Conservation (phyloP, 2,113 vertebrate species). For the Brachionichthys hirsutus region DNA sequence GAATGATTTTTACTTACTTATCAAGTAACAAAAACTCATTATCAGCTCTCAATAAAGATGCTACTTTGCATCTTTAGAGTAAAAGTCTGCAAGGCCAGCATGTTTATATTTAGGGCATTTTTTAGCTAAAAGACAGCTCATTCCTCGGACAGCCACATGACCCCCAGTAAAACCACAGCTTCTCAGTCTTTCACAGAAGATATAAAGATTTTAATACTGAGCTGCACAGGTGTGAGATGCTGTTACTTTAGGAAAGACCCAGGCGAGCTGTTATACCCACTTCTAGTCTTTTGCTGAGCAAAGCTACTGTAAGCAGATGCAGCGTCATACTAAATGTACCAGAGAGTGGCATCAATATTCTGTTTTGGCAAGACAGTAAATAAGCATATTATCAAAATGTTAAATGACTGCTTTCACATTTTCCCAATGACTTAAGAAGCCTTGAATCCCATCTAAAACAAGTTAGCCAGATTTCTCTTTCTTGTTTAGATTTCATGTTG, state of each 20-base stretch:
- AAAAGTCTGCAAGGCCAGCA: no score
- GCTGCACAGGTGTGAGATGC: neutral
- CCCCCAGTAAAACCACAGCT: no score
- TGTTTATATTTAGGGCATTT: no score
- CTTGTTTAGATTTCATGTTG: slow-evolving; percentile 7
- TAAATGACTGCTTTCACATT: neutral
- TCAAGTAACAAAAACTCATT: no score
- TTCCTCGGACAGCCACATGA: no score
- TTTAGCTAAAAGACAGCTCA: no score
- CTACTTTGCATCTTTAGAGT: no score
- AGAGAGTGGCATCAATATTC: neutral
- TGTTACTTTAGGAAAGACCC: neutral
- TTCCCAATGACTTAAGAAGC: neutral
- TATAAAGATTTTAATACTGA: neutral
- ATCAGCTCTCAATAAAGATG: no score
- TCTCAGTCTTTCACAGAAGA: neutral
- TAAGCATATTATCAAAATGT: neutral
- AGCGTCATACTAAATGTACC: neutral
- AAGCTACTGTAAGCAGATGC: neutral
- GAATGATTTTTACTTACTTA: no score
- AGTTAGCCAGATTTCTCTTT: neutral
- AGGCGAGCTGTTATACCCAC: neutral
- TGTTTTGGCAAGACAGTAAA: neutral
- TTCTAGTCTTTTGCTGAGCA: neutral
- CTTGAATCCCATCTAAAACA: neutral